Base-by-base conservation (phyloP, 2,888 invertebrate genomes). In the Atherix ibis region DNA sequence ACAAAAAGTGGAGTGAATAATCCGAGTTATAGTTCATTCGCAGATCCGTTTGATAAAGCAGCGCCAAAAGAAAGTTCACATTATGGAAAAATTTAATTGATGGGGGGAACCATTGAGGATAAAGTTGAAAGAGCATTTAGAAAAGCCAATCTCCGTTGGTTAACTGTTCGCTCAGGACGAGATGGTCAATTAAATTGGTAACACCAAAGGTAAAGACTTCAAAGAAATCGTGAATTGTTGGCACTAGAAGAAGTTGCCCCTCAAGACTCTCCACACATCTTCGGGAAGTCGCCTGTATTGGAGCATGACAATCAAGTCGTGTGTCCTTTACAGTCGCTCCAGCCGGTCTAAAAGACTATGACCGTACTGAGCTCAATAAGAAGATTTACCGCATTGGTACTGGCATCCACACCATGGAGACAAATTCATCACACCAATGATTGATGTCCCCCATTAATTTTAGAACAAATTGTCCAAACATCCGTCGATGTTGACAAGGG, bases 201-300 rank as follows among this genome's bases (percentile, higher is more conserved):
- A 98, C 29, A 99, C 98, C 47, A 98, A 97, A 69, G 98, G 98
- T 61, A 89, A 92, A 63, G 98, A 98, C 65, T 92, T 88, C 72
- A 98, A 98, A 71, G 97, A 94, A 76, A 98, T 99, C 9, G 98
- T 97, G 34, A 92, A 92, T 30, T 85, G 98, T 76, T 99, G 97
- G 97, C 95, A 97, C 63, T 94, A 94, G 31, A 98, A 97, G 80
- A 99, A 99, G 64, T 69, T 99, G 57, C 98, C 98, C 2, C 82
- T 98, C 48, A 98, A 99, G 73, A 99, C 98, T 0, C 98, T 99
- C 73, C n/a, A 99, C 99, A 66, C 98, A 98, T 83, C 72, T 99
- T 49, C 76, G 89, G 42, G 97, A 97, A 64, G 98, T 99, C 38
- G 98, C 98, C 50, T 99, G 98, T 81, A 98, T 98, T 67, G 98